Conservation (phyloP, 2,797 vertebrate species). For the Catamblyrhynchus diadema region DNA sequence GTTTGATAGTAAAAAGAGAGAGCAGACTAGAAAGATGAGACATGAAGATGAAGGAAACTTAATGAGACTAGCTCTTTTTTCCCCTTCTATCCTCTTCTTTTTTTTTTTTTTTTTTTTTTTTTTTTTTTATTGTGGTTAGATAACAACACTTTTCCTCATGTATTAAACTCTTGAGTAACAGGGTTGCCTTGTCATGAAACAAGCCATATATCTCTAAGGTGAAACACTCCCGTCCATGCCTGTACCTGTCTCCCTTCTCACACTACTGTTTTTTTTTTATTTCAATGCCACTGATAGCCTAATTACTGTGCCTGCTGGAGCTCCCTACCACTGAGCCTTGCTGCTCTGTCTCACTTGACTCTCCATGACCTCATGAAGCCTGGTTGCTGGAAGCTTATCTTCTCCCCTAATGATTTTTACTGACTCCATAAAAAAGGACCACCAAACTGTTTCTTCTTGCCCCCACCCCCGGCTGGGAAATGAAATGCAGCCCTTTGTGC, state of each 20-base stretch:
- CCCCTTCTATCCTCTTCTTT: not conserved
- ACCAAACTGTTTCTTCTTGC: not conserved
- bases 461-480: not conserved
- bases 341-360: not conserved
- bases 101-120: not conserved
- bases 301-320: not conserved
- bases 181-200: not conserved
- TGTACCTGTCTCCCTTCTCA: not conserved
- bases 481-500: not conserved
- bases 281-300: not conserved
- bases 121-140: not conserved
- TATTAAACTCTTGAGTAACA: not conserved
- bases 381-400: not conserved
- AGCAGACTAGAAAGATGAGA: not conserved
- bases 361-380: not conserved
- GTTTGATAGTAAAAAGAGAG: not conserved
- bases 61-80: not conserved
- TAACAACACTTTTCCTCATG: not conserved
- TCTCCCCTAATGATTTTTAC: not conserved
- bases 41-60: constrained; percentile 7
- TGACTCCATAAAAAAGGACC: not conserved
- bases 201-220: not conserved
- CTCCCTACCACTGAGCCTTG: not conserved
- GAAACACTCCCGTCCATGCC: not conserved
- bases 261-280: not conserved